These are phyloP conservation scores for Raphicerus campestris DNA, from an alignment of 2,113 vertebrate genomes.

Conservation along the genomic window DNA sequence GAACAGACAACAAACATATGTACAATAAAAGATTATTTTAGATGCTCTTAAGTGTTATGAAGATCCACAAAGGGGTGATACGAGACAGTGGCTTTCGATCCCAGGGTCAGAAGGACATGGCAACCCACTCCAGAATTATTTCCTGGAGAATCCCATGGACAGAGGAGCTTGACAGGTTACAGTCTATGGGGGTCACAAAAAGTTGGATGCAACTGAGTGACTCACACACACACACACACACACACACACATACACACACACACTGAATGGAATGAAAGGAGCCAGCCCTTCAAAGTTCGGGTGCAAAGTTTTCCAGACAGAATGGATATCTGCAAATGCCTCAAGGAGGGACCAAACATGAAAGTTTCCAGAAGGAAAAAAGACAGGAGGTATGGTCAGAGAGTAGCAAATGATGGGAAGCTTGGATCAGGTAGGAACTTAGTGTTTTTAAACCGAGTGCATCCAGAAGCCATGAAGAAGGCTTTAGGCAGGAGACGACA, in stretches of 20 bases:
- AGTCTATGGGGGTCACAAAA: background rate
- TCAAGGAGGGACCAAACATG: background rate
- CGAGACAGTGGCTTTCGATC: background rate
- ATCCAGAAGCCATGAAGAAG: background rate
- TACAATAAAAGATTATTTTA: background rate
- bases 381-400: background rate
- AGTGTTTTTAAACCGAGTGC: background rate
- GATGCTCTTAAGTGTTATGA: background rate
- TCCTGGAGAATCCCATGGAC: background rate
- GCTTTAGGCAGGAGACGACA: background rate
- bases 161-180: background rate
- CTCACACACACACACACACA: background rate
- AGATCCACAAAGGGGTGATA: background rate
- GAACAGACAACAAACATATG: background rate
- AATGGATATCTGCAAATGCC: background rate
- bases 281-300: background rate
- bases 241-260: background rate
- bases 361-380: background rate
- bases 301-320: background rate
- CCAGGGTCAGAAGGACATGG: background rate
- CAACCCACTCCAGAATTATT: background rate
- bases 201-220: background rate
- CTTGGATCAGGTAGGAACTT: rapidly evolving
- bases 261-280: background rate
- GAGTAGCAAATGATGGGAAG: background rate